Percentiles rank a stretch among this genome's conserved stretches.
Conservation (phyloP, 2,797 vertebrate genomes). For the Mormyrops attenuatus region DNA sequence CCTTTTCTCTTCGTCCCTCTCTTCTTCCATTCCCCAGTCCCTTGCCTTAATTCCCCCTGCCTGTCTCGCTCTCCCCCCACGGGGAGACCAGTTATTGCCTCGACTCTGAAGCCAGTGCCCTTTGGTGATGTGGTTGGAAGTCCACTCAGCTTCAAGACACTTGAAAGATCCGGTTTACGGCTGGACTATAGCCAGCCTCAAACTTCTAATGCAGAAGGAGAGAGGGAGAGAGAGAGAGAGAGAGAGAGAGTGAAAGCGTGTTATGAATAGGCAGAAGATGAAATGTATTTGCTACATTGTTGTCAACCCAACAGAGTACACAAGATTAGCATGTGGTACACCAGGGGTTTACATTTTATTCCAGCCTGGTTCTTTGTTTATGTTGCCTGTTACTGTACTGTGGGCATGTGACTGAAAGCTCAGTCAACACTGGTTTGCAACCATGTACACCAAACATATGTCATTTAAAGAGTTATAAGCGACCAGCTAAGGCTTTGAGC, state of each 20-base stretch:
- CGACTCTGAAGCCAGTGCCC: conserved; percentile 30
- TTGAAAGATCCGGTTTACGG: conserved; percentile 48
- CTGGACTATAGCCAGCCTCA: conserved; percentile 38
- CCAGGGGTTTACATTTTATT: neutral
- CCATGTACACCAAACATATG: neutral
- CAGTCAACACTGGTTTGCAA: neutral
- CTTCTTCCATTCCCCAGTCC: conserved; percentile 31
- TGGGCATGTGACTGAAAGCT: neutral
- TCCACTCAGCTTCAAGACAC: conserved; percentile 38
- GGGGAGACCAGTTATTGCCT: neutral
- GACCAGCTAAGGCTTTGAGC: conserved; percentile 47
- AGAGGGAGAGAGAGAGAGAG: conserved; percentile 29
- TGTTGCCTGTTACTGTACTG: neutral
- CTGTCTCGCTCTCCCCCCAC: neutral
- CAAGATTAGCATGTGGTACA: neutral
- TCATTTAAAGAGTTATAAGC: conserved; percentile 41
- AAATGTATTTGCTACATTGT: neutral
- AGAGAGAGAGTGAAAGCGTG: neutral
- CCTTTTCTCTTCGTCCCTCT: conserved; percentile 35
- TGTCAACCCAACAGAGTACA: neutral
- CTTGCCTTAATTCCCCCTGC: neutral
- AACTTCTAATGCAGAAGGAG: conserved; percentile 24
- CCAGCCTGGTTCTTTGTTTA: neutral
- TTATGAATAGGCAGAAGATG: neutral
- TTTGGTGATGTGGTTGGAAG: conserved; percentile 53